Conservation (phyloP, 2,797 vertebrate genomes). For the Pangasius krempfi region DNA sequence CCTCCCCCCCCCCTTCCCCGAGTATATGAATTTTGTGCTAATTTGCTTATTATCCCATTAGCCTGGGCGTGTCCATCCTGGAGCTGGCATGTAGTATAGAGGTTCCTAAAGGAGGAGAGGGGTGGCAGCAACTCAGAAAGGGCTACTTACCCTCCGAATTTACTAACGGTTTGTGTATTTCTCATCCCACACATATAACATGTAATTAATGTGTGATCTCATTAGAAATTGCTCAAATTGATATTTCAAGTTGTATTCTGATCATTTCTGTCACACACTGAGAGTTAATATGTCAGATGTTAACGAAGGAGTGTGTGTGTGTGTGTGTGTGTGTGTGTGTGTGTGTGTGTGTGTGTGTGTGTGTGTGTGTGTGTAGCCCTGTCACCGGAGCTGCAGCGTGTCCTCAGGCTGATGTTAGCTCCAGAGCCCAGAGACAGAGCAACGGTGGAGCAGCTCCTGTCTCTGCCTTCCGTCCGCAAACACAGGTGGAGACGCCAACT, state of each 20-base stretch:
- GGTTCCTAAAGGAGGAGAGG: slow-evolving; percentile 86
- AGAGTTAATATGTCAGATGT: background rate
- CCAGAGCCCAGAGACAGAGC: slow-evolving; percentile 79
- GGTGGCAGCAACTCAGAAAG: slow-evolving; percentile 87
- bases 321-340: slow-evolving; percentile 6
- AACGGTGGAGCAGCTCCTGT: slow-evolving; percentile 77
- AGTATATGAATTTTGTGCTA: background rate
- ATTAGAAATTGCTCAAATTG: background rate
- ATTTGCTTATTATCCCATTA: slow-evolving; percentile 52
- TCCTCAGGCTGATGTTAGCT: slow-evolving; percentile 82
- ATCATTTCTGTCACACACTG: background rate
- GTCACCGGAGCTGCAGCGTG: slow-evolving; percentile 80
- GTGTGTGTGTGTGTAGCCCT: slow-evolving; percentile 66
- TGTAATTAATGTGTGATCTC: background rate
- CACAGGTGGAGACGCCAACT: slow-evolving; percentile 70
- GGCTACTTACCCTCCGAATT: slow-evolving; percentile 83
- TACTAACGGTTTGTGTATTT: slow-evolving; percentile 73
- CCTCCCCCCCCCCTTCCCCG: too few relatives aligned
- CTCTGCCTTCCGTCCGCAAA: slow-evolving; percentile 70
- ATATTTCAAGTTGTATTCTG: background rate
- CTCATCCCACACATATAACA: background rate
- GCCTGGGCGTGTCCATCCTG: slow-evolving; percentile 87
- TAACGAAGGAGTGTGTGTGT: background rate
- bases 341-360: slow-evolving; percentile 18
- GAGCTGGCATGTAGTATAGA: slow-evolving; percentile 90